Conservation (phyloP, 2,797 vertebrate species). For the Enteromius thamalakanensis region DNA sequence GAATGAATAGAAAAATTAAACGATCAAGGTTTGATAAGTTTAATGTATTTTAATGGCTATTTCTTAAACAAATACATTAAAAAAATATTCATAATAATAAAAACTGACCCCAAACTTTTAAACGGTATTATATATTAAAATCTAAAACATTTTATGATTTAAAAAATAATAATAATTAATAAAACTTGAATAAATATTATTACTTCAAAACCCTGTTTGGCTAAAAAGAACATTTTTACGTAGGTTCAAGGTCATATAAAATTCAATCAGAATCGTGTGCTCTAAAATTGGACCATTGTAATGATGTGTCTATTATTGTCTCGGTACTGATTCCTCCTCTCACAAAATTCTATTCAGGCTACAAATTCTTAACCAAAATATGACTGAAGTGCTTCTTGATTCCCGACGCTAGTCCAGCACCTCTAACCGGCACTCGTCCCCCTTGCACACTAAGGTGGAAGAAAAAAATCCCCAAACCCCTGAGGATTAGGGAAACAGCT, state of each 20-base stretch:
- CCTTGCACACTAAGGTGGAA: neutral
- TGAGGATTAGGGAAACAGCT: constrained; percentile 40
- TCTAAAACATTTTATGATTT: neutral
- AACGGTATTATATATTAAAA: neutral
- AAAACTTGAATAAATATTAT: neutral
- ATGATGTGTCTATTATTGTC: neutral
- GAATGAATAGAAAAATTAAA: neutral
- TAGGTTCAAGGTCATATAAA: neutral
- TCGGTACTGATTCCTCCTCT: neutral
- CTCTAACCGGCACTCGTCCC: neutral
- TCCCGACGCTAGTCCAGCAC: neutral
- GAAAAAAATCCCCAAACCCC: constrained; percentile 15
- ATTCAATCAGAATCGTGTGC: neutral
- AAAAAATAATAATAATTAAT: too few species aligned
- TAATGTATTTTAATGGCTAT: neutral
- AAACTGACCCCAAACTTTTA: neutral
- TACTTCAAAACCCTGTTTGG: neutral
- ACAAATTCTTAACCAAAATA: neutral
- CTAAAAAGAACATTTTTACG: neutral
- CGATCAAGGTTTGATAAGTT: neutral
- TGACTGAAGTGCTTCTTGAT: neutral
- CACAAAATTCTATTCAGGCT: neutral
- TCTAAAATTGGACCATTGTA: neutral
- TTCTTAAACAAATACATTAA: neutral
- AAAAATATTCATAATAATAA: neutral